Evolutionary conservation across 2,888 invertebrate genomes (phyloP).

Genomic region (Herminia tarsipennalis): DNA sequence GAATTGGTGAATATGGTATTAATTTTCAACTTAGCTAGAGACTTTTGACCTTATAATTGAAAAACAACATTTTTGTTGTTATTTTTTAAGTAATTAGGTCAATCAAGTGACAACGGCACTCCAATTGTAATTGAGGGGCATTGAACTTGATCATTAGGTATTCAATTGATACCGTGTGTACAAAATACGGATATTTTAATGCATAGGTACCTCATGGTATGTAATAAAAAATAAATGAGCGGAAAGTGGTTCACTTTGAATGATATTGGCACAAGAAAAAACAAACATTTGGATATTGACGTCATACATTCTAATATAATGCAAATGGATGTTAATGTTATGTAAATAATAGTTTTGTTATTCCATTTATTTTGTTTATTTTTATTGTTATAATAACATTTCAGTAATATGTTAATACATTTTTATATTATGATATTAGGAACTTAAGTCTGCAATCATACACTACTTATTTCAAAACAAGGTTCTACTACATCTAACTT

Average conservation of each 20-base stretch:
- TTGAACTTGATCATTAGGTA: too few species aligned
- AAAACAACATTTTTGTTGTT: too few species aligned
- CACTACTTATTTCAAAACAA: neutral
- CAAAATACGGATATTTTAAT: neutral
- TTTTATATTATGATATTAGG: too few species aligned
- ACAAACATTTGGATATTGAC: slow-evolving; percentile 18
- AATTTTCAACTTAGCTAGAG: too few species aligned
- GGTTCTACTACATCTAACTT: slow-evolving; percentile 3
- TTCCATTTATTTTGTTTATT: neutral
- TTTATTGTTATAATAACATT: slow-evolving; percentile 3
- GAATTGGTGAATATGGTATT: too few species aligned
- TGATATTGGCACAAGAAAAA: slow-evolving; percentile 11
- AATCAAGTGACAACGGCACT: too few species aligned
- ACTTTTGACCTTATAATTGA: too few species aligned
- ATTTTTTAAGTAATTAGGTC: too few species aligned
- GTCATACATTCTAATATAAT: slow-evolving; percentile 20
- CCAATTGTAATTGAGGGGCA: too few species aligned
- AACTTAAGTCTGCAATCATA: too few species aligned
- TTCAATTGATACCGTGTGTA: neutral
- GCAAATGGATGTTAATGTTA: neutral
- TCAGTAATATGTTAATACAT: too few species aligned
- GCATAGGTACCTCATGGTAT: neutral
- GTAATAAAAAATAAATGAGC: slow-evolving; percentile 1
- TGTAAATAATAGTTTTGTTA: neutral
- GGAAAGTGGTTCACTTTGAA: slow-evolving; percentile 1